Percentiles rank a stretch among this genome's conserved stretches.
phyloP scores from a whole-genome alignment of 2,888 invertebrate species.

The Leucoma salicis region DNA sequence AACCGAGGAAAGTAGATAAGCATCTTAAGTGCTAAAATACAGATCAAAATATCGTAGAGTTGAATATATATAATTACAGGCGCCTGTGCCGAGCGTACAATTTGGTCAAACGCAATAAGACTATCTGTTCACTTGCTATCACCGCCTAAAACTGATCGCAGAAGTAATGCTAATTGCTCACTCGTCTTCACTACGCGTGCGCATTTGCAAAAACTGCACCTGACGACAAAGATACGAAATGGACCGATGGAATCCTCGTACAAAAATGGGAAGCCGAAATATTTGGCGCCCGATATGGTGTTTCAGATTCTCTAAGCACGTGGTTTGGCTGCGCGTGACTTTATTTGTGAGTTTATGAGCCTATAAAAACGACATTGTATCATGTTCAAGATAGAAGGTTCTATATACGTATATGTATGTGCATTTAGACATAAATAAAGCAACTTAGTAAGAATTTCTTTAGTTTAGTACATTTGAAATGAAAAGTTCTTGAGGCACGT shows the following conservation, averaged over 20 bases:
- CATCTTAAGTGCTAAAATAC: too few species aligned
- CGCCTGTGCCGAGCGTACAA: too few species aligned
- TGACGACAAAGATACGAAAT: conserved; percentile 46
- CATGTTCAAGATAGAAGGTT: too few species aligned
- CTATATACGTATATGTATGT: neutral
- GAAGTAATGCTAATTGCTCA: conserved; percentile 62
- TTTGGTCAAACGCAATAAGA: too few species aligned
- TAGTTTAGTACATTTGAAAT: too few species aligned
- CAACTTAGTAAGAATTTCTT: too few species aligned
- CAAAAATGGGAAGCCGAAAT: conserved; percentile 67
- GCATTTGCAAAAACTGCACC: conserved; percentile 43
- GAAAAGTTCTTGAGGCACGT: too few species aligned
- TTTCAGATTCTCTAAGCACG: conserved; percentile 52
- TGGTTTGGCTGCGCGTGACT: conserved; percentile 8
- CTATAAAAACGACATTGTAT: neutral
- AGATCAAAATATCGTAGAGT: too few species aligned
- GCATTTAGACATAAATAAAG: neutral
- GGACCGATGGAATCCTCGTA: conserved; percentile 61
- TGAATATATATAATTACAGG: too few species aligned
- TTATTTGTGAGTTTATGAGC: neutral
- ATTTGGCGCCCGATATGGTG: conserved; percentile 61
- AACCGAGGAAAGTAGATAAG: too few species aligned
- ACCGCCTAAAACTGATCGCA: too few species aligned
- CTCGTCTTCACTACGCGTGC: conserved; percentile 56
- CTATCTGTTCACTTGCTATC: too few species aligned